Evolutionary conservation across 2,113 vertebrate species (phyloP).

Genomic region (Lycaon pictus): DNA sequence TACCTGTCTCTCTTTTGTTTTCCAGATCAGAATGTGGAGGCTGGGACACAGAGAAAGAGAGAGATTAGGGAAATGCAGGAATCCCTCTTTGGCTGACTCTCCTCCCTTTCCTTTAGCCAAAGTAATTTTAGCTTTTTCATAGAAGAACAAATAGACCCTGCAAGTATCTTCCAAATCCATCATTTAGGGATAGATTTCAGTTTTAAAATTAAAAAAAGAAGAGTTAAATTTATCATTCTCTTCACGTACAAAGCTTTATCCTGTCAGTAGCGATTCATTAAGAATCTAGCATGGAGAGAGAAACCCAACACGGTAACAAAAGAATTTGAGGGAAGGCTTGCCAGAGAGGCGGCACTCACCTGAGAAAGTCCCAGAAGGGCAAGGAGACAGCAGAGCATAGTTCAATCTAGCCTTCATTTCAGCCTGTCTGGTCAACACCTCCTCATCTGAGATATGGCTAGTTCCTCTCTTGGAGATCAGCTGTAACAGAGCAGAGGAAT

Average conservation of each 20-base stretch:
- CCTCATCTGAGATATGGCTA: accelerated
- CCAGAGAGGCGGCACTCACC: neutral
- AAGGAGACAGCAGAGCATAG: neutral
- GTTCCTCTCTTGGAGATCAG: neutral
- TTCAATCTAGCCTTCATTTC: neutral
- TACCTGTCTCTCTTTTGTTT: neutral
- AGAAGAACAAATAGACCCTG: neutral
- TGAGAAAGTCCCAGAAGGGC: neutral
- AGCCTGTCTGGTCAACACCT: neutral
- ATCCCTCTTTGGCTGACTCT: neutral
- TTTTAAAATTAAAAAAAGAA: neutral
- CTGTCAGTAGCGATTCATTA: neutral
- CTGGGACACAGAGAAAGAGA: neutral
- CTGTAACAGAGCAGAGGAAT: neutral
- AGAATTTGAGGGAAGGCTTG: neutral
- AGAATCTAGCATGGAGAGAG: neutral
- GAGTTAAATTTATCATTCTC: neutral
- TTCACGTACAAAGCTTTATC: neutral
- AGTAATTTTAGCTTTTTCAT: neutral
- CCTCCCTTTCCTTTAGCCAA: neutral
- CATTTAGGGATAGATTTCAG: neutral
- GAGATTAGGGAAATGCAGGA: neutral
- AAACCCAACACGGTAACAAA: neutral
- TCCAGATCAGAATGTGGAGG: neutral
- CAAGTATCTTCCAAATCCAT: neutral